These are phyloP conservation scores for Meandrusa payeni DNA, from an alignment of 2,888 invertebrate genomes.

Conservation along the genomic window DNA sequence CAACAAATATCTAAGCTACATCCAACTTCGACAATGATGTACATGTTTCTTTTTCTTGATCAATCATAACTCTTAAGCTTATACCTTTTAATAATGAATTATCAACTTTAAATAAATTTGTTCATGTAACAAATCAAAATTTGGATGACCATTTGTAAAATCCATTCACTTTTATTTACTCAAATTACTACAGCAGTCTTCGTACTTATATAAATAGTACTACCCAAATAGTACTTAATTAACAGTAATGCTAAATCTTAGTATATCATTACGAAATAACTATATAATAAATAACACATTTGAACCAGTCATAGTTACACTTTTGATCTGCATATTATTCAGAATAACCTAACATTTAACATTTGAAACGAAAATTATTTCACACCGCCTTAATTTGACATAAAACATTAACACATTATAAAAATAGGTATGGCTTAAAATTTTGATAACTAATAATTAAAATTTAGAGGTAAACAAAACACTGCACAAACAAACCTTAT, in stretches of 20 bases:
- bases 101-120: neutral
- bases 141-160: no score
- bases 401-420: conserved; percentile 51
- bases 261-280: conserved; percentile 30
- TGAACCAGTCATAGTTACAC: conserved; percentile 59
- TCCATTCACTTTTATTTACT: no score
- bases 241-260: conserved; percentile 29
- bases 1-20: conserved; percentile 23
- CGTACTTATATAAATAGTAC: conserved; percentile 5
- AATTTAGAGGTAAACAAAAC: conserved; percentile 79
- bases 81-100: neutral
- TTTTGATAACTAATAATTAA: conserved; percentile 62
- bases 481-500: conserved; percentile 80
- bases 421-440: conserved; percentile 47
- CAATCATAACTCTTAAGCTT: no score
- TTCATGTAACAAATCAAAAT: no score
- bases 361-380: conserved; percentile 31
- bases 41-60: no score
- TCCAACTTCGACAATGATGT: conserved; percentile 11
- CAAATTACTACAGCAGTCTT: conserved; percentile 9
- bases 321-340: conserved; percentile 31
- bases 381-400: conserved; percentile 34
- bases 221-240: conserved; percentile 21
- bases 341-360: conserved; percentile 33
- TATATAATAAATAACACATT: conserved; percentile 78